Evolutionary conservation across 2,888 invertebrate species (phyloP), one percentile per base, ranked within the genome.

Genomic region (Seira ritae): DNA sequence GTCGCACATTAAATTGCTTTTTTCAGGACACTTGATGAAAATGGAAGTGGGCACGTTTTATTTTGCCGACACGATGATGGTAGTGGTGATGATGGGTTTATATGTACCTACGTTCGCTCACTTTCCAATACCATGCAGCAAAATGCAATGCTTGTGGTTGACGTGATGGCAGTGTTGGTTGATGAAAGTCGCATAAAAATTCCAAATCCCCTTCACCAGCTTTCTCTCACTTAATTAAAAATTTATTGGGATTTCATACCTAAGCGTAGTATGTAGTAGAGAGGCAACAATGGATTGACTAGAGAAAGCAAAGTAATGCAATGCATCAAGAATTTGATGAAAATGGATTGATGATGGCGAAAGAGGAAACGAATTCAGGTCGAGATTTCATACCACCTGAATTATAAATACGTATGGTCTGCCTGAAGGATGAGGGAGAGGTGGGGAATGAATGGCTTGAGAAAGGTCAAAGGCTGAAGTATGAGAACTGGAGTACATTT

Each of bases 1-100:
- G 55, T 17, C 55, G 55, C 12, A 55, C 55, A 55, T 55, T 55
- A 55, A 55, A 55, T 55, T 55, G 55, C n/a, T 55, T 55, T 31
- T 31, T 55, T 55, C 3, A 55, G 17, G 55, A 12, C 55, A 55
- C 55, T 55, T 17, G 55, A 55, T 55, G 55, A 17, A 55, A 55
- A 55, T 55, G 55, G 55, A 55, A 55, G 55, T 8, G 55, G 55
- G 55, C 55, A 55, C 55, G 55, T 55, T 55, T 12, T 55, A 2
- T n/a, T 31, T 31, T 31, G 3, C 3, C 31, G 55, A 17, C 8
- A 31, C 31, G 31, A 31, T 31, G 31, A 31, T 31, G 31, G 31
- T 8, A n/a, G n/a, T n/a, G n/a, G 31, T 31, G 31, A 31, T 31
- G 8, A 8, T 31, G 8, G 31, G 31, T 31, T n/a, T n/a, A n/a